These are phyloP conservation scores for Antheraea mylitta DNA, from an alignment of 1,140 invertebrate species.

Conservation along the genomic window DNA sequence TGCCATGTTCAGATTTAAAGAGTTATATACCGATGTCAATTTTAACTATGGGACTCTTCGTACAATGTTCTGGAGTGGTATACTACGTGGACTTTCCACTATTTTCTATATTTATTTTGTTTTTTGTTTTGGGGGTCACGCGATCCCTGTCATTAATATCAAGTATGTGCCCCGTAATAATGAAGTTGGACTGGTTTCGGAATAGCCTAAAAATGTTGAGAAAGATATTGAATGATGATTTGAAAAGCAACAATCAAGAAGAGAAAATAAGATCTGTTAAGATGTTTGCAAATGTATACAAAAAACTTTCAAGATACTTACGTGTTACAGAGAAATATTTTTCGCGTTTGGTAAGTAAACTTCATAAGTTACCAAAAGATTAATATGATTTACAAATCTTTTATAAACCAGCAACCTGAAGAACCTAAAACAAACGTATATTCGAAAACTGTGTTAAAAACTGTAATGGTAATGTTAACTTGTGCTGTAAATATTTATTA, in stretches of 20 bases:
- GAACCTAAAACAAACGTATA: no score
- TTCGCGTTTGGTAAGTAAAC: neutral
- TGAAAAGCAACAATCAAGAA: neutral
- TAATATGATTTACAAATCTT: neutral
- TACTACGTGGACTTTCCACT: neutral
- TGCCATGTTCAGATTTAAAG: neutral
- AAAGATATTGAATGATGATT: neutral
- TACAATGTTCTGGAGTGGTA: neutral
- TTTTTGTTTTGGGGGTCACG: neutral
- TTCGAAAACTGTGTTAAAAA: no score
- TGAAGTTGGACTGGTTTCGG: neutral
- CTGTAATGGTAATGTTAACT: no score
- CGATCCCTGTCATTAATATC: neutral
- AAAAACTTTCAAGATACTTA: neutral
- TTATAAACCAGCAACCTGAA: no score
- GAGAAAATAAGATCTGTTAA: conserved; percentile 1
- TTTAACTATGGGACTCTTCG: neutral
- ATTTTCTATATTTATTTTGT: neutral
- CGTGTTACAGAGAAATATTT: neutral
- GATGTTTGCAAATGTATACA: neutral
- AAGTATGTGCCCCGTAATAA: neutral
- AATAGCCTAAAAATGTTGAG: neutral
- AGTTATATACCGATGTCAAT: neutral
- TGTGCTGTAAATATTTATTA: no score
- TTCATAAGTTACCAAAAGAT: neutral